These are phyloP conservation scores for Hippocampus kuda DNA, from an alignment of 2,797 vertebrate genomes.

Conservation along the genomic window DNA sequence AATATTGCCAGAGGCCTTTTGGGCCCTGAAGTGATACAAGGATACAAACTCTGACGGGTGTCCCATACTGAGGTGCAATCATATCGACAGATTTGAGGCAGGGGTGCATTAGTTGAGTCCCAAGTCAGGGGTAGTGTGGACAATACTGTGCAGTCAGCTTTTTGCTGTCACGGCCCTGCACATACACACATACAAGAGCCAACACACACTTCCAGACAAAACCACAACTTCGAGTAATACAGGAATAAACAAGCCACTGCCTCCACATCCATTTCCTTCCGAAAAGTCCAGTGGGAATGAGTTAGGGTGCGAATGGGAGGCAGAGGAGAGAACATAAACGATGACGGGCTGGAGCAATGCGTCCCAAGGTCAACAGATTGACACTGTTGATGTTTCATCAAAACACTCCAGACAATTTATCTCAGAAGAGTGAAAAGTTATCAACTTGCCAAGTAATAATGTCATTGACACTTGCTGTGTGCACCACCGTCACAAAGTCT, in stretches of 20 bases:
- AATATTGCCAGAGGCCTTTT: conserved; percentile 22
- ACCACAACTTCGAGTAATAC: background rate
- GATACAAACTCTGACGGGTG: conserved; percentile 26
- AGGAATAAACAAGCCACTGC: background rate
- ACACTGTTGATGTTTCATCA: conserved; percentile 17
- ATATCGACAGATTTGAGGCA: conserved; percentile 18
- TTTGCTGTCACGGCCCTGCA: background rate
- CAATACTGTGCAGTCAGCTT: conserved; percentile 11
- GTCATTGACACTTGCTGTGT: conserved; percentile 2
- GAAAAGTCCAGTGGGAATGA: conserved; percentile 20
- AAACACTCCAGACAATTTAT: conserved; percentile 11
- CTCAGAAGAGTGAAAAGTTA: conserved; percentile 1
- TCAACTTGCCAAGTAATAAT: background rate
- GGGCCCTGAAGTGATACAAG: conserved; percentile 26
- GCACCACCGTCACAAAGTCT: conserved; percentile 10
- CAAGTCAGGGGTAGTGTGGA: conserved; percentile 4
- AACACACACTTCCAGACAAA: background rate
- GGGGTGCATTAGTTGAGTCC: conserved; percentile 37
- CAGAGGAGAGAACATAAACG: conserved; percentile 20
- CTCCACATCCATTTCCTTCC: conserved; percentile 13
- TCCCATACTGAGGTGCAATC: conserved; percentile 27
- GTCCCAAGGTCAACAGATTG: conserved; percentile 16
- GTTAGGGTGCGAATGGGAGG: conserved; percentile 16
- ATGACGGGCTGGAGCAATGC: conserved; percentile 26
- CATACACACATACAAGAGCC: background rate